These are phyloP conservation scores for Agriopis marginaria DNA, from an alignment of 2,888 invertebrate species.

Conservation along the genomic window DNA sequence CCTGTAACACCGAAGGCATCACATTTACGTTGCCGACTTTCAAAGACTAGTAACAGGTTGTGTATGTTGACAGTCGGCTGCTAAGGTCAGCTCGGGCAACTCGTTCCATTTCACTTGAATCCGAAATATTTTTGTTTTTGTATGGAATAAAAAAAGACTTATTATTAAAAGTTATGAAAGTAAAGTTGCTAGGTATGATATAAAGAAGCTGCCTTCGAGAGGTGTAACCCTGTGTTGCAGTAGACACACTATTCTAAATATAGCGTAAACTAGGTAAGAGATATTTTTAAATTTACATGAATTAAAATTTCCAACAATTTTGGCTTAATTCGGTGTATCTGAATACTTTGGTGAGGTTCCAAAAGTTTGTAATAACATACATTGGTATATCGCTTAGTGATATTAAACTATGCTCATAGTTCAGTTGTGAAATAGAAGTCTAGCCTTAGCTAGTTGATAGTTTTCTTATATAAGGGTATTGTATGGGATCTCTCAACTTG, in stretches of 20 bases:
- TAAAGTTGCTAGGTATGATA: too few species aligned
- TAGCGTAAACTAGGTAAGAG: slow-evolving; percentile 65
- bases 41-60: too few species aligned
- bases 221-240: slow-evolving; percentile 51
- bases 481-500: slow-evolving; percentile 58
- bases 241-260: slow-evolving; percentile 72
- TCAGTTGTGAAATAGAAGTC: slow-evolving; percentile 81
- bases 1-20: too few species aligned
- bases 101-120: too few species aligned
- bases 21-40: too few species aligned
- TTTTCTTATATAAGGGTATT: slow-evolving; percentile 63
- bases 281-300: slow-evolving; percentile 73
- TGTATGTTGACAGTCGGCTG: too few species aligned
- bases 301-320: slow-evolving; percentile 63
- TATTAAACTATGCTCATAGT: slow-evolving; percentile 82
- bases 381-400: slow-evolving; percentile 79
- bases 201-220: too few species aligned
- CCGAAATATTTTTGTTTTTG: too few species aligned
- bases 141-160: too few species aligned
- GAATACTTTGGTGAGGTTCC: slow-evolving; percentile 55
- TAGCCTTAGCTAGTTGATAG: slow-evolving; percentile 80
- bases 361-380: slow-evolving; percentile 61
- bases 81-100: too few species aligned
- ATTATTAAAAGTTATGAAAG: too few species aligned
- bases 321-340: slow-evolving; percentile 68